Percentiles rank a stretch among this genome's conserved stretches.
phyloP scores from a whole-genome alignment of 2,113 vertebrate species.

The Alouatta palliata region DNA sequence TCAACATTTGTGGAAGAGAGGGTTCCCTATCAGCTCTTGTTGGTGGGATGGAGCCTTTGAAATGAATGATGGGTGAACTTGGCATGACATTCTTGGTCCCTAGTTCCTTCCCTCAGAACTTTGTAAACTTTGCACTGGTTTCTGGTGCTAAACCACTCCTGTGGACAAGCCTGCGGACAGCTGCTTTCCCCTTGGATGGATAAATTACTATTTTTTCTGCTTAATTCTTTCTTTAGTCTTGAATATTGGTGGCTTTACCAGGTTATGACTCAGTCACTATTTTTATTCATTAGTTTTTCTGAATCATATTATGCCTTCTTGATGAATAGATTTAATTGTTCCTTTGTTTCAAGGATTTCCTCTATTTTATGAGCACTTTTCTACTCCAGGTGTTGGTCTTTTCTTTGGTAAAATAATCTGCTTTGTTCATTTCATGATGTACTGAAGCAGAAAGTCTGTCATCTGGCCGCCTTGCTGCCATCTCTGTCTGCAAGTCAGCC shows the following conservation, averaged over 20 bases:
- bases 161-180: background rate
- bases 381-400: background rate
- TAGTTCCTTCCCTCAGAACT: background rate
- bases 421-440: background rate
- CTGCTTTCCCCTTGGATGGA: background rate
- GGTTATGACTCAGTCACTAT: background rate
- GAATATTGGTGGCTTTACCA: background rate
- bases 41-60: background rate
- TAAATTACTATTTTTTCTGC: background rate
- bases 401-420: background rate
- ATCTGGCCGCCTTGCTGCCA: background rate
- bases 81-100: background rate
- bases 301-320: background rate
- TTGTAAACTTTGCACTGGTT: background rate
- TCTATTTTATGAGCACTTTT: background rate
- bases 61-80: background rate
- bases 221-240: background rate
- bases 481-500: background rate
- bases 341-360: background rate
- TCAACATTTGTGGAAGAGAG: background rate
- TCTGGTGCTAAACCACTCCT: background rate
- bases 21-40: background rate
- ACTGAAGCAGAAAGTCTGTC: background rate
- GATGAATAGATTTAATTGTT: background rate
- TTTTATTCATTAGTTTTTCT: background rate